Evolutionary conservation across 2,888 invertebrate genomes (phyloP), one percentile per base, ranked within the genome.

Genomic region (Lithophane leautieri): DNA sequence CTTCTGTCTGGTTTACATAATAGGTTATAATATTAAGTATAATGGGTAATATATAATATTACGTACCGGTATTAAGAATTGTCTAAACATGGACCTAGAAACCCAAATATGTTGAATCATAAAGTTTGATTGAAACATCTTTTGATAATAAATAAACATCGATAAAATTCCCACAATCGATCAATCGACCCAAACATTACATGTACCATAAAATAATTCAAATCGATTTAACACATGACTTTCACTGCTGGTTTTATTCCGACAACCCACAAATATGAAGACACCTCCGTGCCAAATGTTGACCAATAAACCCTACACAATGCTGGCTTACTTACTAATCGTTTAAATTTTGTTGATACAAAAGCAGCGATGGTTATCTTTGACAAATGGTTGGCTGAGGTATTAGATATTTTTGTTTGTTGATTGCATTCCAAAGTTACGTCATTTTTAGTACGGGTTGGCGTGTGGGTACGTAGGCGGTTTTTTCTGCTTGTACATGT

Each of bases 181-280:
- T 66, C 44, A 58, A 52, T 63, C 34, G 25, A 63, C 7, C n/a
- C 11, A 40, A 65, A 54, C 9, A 73, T 73, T 73, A 67, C 61
- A 50, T 54, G 44, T 61, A 70, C 72, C 72, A 66, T 76, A 47
- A 58, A 70, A 81, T 81, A 68, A 73, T 74, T 71, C 63, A 14
- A 81, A 81, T 81, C 50, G 70, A 81, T 78, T 81, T 4, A 61
- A 68, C 71, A 60, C 70, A 61, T 71, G 2, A 65, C 73, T 81
- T 78, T 81, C 73, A 73, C 68, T 52, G 44, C 4, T 28, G 3
- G 19, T 70, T 50, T 47, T 70, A 68, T 61, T 70, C 42, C 54
- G n/a, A 52, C 22, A 67, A 63, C 60, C 19, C 2, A 58, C 50
- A 63, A 62, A 73, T 61, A 68, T 70, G 40, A 16, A 40, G 14